Conservation (phyloP, 2,797 vertebrate genomes). For the Kryptopterus vitreolus region DNA sequence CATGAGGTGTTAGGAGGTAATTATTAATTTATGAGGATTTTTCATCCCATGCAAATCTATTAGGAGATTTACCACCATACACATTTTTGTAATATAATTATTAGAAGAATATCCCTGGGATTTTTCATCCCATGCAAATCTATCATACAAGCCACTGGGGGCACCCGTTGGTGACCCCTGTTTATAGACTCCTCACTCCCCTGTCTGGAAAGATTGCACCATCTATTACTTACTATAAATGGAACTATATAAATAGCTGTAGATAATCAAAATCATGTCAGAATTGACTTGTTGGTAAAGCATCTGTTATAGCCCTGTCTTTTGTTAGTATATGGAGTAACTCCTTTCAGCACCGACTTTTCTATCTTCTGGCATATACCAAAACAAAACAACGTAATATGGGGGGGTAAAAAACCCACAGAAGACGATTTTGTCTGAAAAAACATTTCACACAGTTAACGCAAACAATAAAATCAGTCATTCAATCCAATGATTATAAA, state of each 20-base stretch:
- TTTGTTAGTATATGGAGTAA: background rate
- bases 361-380: background rate
- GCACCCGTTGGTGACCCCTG: too few species aligned
- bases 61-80: too few species aligned
- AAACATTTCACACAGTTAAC: background rate
- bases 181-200: background rate
- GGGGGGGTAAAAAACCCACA: background rate
- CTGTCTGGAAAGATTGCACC: background rate
- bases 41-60: background rate
- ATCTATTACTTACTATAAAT: background rate
- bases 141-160: background rate
- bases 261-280: background rate
- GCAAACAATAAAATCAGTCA: too few species aligned
- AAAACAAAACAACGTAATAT: constrained; percentile 1
- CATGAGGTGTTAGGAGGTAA: background rate
- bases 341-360: background rate
- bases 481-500: too few species aligned
- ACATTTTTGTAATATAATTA: too few species aligned
- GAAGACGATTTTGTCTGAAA: background rate
- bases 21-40: background rate
- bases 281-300: background rate
- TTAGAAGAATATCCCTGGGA: background rate
- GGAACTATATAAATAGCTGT: background rate
- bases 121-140: background rate
- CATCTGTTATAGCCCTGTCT: background rate